Percentiles rank a stretch among this genome's conserved stretches.
These are phyloP conservation scores for Tursiops truncatus DNA, from an alignment of 2,113 vertebrate species.

Conservation along the genomic window DNA sequence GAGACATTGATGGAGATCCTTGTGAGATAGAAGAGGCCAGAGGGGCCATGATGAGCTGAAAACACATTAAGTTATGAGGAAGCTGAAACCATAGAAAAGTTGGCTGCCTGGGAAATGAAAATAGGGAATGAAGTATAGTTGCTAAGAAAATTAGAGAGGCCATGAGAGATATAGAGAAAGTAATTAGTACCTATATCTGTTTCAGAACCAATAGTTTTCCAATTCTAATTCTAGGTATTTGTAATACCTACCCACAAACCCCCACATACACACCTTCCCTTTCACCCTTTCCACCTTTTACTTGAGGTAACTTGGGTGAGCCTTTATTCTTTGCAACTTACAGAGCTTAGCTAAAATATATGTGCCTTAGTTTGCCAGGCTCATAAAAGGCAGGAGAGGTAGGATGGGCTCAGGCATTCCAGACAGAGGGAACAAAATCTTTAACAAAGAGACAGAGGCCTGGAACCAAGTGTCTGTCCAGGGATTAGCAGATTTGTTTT, in stretches of 20 bases:
- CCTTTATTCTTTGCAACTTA: slow-evolving; percentile 14
- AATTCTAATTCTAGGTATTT: slow-evolving; percentile 4
- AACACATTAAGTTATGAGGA: not conserved
- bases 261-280: not conserved
- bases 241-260: not conserved
- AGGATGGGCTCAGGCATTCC: not conserved
- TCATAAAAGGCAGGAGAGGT: not conserved
- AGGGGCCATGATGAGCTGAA: not conserved
- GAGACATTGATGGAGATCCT: not conserved
- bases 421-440: slow-evolving; percentile 5
- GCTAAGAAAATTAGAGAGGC: not conserved
- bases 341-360: slow-evolving; percentile 20
- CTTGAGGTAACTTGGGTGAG: slow-evolving; percentile 25
- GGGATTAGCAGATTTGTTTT: not conserved
- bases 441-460: slow-evolving; percentile 4
- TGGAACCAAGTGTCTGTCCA: not conserved
- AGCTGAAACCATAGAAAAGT: not conserved
- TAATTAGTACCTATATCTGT: not conserved
- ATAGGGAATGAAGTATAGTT: not conserved
- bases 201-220: slow-evolving; percentile 27
- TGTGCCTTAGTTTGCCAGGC: slow-evolving; percentile 11
- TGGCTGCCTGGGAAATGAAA: not conserved
- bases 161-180: not conserved
- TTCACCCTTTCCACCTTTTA: not conserved
- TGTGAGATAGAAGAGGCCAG: not conserved